Conservation (phyloP, 2,113 vertebrate species). For the Oenanthe melanoleuca region DNA sequence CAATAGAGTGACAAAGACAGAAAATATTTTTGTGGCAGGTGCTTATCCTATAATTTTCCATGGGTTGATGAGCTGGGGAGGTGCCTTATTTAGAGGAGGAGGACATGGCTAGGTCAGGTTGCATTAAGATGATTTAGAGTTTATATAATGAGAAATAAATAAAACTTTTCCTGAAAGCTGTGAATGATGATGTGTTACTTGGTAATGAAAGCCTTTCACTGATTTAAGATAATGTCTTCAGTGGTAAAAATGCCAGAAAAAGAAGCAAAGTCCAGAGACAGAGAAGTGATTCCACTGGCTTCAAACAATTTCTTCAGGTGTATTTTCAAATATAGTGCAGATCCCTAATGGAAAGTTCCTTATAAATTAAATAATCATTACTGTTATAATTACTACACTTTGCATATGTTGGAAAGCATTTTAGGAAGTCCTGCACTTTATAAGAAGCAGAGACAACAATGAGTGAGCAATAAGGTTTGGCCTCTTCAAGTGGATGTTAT, state of each 20-base stretch:
- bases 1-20: conserved; percentile 2
- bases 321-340: not conserved
- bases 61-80: conserved; percentile 16
- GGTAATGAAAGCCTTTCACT: not conserved
- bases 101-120: not conserved
- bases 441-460: conserved; percentile 16
- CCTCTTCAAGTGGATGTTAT: conserved; percentile 13
- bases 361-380: conserved; percentile 16
- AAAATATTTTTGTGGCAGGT: conserved; percentile 38
- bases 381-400: not conserved
- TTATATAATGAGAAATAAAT: conserved; percentile 40
- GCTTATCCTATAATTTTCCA: conserved; percentile 41
- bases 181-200: not conserved
- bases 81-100: conserved; percentile 22
- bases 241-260: conserved; percentile 1
- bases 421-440: not conserved
- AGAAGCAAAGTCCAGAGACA: not conserved
- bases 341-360: not conserved
- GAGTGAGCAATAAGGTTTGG: conserved; percentile 13
- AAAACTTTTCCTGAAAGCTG: not conserved
- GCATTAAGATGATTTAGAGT: conserved; percentile 22
- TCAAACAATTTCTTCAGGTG: not conserved
- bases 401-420: not conserved
- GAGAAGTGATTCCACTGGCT: not conserved
- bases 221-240: not conserved